phyloP scores from a whole-genome alignment of 2,113 vertebrate genomes.

The Microcebus murinus region DNA sequence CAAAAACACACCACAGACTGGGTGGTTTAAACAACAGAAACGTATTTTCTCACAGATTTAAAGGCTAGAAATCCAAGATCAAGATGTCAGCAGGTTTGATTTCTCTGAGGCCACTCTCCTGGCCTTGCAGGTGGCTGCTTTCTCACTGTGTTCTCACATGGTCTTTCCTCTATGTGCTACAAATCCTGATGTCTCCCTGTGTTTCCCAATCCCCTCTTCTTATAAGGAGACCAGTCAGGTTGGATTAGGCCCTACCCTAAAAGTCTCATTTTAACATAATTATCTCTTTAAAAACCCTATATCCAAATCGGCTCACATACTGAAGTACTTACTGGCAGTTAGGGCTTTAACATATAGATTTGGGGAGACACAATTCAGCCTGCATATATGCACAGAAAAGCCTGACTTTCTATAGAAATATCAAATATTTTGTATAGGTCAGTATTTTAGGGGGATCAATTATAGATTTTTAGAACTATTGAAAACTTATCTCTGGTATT shows the following conservation, averaged over 20 bases:
- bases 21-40: background rate
- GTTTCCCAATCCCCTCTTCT: background rate
- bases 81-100: background rate
- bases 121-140: background rate
- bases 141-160: fast-evolving
- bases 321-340: background rate
- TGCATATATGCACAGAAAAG: background rate
- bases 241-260: background rate
- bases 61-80: background rate
- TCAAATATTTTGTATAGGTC: background rate
- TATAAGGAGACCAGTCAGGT: background rate
- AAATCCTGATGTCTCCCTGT: background rate
- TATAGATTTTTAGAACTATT: background rate
- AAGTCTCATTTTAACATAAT: background rate
- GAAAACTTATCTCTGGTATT: background rate
- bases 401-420: background rate
- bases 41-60: background rate
- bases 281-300: background rate
- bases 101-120: background rate
- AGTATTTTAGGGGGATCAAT: background rate
- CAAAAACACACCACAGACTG: background rate
- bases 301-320: background rate
- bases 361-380: background rate
- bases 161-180: background rate
- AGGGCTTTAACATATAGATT: background rate